These are phyloP conservation scores for human DNA, from an alignment of 2,113 vertebrate genomes.

Conservation along the genomic window GRCh38 chr11:13052001-13052500, in stretches of 20 bases:
- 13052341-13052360: too few species aligned
- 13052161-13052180: neutral
- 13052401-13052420: neutral
- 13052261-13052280: neutral
- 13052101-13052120: conserved; percentile 30
- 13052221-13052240: neutral
- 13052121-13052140: neutral
- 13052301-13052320: neutral
- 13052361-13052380: neutral
- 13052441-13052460: neutral
- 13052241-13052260: neutral
- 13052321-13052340: neutral
- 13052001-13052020: neutral
- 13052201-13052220: neutral
- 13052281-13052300: neutral
- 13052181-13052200: neutral
- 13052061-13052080: neutral
- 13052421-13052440: neutral
- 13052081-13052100: neutral
- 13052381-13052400: neutral
- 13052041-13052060: neutral
- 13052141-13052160: neutral
- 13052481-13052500: conserved; percentile 71
- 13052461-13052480: conserved; percentile 55
- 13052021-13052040: neutral